Evolutionary conservation across 2,797 vertebrate genomes (phyloP), one percentile per base, ranked within the genome.

Genomic region (Hozukius guyotensis): DNA sequence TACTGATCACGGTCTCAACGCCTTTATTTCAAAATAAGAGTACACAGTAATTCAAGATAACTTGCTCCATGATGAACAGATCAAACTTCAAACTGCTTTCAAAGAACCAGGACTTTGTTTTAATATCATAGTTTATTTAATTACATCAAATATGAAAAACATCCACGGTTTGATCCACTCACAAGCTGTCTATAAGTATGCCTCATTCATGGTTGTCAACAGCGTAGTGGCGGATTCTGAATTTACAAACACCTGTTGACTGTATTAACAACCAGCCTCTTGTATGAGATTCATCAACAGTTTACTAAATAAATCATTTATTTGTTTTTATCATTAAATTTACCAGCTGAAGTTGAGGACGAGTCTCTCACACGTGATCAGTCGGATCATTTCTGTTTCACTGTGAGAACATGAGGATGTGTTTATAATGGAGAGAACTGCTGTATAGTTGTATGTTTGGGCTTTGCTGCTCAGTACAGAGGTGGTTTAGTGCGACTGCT

Each of bases 111-210:
- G 2, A 16, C 16, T 8, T 1, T 2, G 1, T 66, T 81, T 75
- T 20, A 36, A 85, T 32, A 75, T 85, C 60, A 70, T 38, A 88
- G 13, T n/a, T 81, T 36, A 77, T 92, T 93, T 93, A 91, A 93
- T 94, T 88, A 88, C 82, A 92, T 87, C 64, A 78, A 85, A 82
- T 81, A 89, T 77, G 83, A 77, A 89, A 90, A 46, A 18, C 16
- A 16, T 46, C 42, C 42, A 46, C 1, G 0, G 14, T 46, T 46
- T 20, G 42, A 38, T 38, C 36, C 16, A 31, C 16, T 57, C 36
- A 57, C 64, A 78, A 65, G 57, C 13, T 57, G 49, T 34, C 25
- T 3, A 60, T 7, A 32, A 7, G 55, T 4, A 6, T 9, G 8
- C 36, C 71, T 53, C 52, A 64, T 68, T 84, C 42, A 32, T 8